phyloP scores from a whole-genome alignment of 2,888 invertebrate species.

The Galerucella nymphaeae region DNA sequence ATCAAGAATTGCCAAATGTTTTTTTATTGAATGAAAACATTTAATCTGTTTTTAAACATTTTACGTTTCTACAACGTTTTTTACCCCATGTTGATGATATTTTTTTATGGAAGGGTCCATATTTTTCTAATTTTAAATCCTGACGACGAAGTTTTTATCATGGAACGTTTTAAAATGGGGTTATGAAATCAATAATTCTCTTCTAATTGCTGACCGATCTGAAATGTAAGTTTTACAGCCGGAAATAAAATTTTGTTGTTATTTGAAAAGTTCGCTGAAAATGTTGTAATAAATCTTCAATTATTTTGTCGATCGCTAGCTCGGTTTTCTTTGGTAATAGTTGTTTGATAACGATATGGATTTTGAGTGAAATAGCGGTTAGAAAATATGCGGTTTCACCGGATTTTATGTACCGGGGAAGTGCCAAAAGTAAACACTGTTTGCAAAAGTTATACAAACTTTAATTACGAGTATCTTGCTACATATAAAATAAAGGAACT shows the following conservation, averaged over 20 bases:
- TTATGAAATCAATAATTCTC: conserved; percentile 41
- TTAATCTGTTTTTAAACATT: too few relatives aligned
- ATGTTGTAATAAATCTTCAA: conserved; percentile 35
- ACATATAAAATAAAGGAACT: too few relatives aligned
- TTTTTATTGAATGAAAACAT: too few relatives aligned
- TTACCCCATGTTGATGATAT: too few relatives aligned
- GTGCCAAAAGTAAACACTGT: too few relatives aligned
- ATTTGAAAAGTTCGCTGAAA: conserved; percentile 36
- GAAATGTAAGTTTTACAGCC: conserved; percentile 41
- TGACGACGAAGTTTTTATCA: background rate
- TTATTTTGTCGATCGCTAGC: conserved; percentile 30
- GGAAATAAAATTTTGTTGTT: conserved; percentile 41
- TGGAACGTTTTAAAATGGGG: conserved; percentile 29
- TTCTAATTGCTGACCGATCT: conserved; percentile 40
- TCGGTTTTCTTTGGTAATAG: conserved; percentile 26
- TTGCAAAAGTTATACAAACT: too few relatives aligned
- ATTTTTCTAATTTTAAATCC: background rate
- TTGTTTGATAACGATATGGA: conserved; percentile 29
- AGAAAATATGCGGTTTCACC: background rate
- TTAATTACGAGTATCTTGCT: too few relatives aligned
- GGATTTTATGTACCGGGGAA: too few relatives aligned
- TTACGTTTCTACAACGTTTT: too few relatives aligned
- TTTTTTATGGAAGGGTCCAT: background rate
- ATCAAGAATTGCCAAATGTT: too few relatives aligned
- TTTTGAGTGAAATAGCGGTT: conserved; percentile 20